These are phyloP conservation scores for Penelope pileata DNA, from an alignment of 2,113 vertebrate genomes.

Conservation along the genomic window DNA sequence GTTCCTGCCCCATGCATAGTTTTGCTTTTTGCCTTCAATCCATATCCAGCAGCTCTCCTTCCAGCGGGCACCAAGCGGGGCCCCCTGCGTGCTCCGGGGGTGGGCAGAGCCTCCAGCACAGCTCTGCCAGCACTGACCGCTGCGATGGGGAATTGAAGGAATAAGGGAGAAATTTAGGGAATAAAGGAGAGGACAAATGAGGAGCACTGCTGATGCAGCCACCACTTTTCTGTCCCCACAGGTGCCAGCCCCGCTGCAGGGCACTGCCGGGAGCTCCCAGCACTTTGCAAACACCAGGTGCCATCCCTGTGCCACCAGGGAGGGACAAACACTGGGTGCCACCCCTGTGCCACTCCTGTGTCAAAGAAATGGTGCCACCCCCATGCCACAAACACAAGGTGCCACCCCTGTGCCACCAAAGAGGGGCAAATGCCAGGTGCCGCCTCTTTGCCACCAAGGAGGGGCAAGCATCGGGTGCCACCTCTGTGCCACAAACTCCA, in stretches of 20 bases:
- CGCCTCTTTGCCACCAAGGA: too few relatives aligned
- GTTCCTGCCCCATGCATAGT: accelerated
- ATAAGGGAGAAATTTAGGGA: too few relatives aligned
- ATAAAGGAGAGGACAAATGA: not conserved
- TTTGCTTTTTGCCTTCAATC: not conserved
- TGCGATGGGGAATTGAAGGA: not conserved
- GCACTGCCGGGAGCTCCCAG: accelerated
- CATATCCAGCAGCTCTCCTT: not conserved
- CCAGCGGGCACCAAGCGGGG: not conserved
- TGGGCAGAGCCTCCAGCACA: accelerated
- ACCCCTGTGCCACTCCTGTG: not conserved
- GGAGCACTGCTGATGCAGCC: accelerated
- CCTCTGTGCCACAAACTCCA: too few relatives aligned
- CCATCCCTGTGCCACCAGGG: not conserved
- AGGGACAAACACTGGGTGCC: not conserved
- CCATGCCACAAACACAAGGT: not conserved
- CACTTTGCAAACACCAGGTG: accelerated
- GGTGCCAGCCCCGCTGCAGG: not conserved
- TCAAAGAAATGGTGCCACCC: too few relatives aligned
- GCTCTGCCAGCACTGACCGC: accelerated
- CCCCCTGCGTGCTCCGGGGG: accelerated
- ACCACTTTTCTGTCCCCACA: not conserved
- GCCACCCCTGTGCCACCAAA: too few relatives aligned
- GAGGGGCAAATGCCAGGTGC: too few relatives aligned
- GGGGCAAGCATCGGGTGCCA: too few relatives aligned